Evolutionary conservation across 2,113 vertebrate genomes (phyloP).

Genomic region (Morone saxatilis): DNA sequence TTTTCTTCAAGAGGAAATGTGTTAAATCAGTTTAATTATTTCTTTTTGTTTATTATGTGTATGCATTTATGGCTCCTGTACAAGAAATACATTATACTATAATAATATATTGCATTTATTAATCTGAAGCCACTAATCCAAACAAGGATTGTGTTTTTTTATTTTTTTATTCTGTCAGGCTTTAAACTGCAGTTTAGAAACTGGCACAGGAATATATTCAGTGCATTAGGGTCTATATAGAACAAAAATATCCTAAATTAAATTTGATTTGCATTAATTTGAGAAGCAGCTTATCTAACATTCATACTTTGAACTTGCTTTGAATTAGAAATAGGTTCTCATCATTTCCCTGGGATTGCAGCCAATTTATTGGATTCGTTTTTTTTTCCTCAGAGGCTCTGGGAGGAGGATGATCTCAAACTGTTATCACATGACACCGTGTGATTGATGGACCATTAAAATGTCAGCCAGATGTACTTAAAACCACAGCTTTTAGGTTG

Average conservation of each 20-base stretch:
- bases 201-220: conserved; percentile 58
- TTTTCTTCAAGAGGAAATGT: neutral
- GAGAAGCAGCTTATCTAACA: conserved; percentile 76
- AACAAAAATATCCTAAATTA: conserved; percentile 77
- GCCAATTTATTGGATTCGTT: conserved; percentile 79
- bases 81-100: conserved; percentile 36
- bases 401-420: conserved; percentile 75
- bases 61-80: neutral
- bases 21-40: conserved; percentile 17
- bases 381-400: conserved; percentile 36
- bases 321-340: conserved; percentile 78
- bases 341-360: conserved; percentile 77
- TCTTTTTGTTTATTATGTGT: conserved; percentile 19
- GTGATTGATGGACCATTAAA: conserved; percentile 82
- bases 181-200: conserved; percentile 64
- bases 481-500: conserved; percentile 78
- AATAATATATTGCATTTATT: conserved; percentile 52
- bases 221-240: conserved; percentile 58
- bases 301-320: conserved; percentile 78
- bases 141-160: conserved; percentile 49
- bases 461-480: conserved; percentile 80
- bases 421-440: conserved; percentile 77
- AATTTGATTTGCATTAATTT: conserved; percentile 81
- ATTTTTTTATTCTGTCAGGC: conserved; percentile 40
- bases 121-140: conserved; percentile 64